Base-by-base conservation (phyloP, 2,888 invertebrate species). In the Hedya salicella region DNA sequence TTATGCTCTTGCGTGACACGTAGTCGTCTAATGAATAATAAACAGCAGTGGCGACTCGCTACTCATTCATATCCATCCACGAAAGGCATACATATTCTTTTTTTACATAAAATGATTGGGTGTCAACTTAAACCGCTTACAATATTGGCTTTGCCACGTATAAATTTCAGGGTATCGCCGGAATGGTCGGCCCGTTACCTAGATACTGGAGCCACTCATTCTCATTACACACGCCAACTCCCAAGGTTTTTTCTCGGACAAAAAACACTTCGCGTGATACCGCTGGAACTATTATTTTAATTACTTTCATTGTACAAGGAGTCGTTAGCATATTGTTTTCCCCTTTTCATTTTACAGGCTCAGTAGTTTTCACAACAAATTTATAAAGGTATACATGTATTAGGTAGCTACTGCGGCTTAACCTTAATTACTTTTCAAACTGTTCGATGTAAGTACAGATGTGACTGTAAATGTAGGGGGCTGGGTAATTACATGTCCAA, bases 1-100 rank as follows among this genome's bases (percentile, higher is more conserved):
- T 79, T 79, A 76, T 77, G 80, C 81, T 82, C 79, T 89, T 85
- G 90, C 91, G 90, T 91, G 91, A 89, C 88, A 84, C 84, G 86
- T 84, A 82, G 81, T 83, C 89, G 85, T 87, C 88, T 89, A 88
- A 90, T 90, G 90, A 90, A 90, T 90, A 91, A 91, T 90, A 89
- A 91, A 89, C 89, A 88, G 88, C 82, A 76, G 82, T 83, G 87
- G 87, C 83, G 86, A 87, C 83, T 86, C 81, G 84, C 86, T 84
- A 83, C 88, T 89, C 90, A 88, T 88, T 90, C 90, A 88, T 88
- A 89, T 83, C 88, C 87, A 88, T 88, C 85, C 84, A 87, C 85
- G 82, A 81, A 85, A 87, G 79, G 82, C 83, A 83, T 66, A 66
- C 66, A 86, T 89, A 87, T 83, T 83, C 82, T 83, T 87, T 86